Base-by-base conservation (phyloP, 2,888 invertebrate genomes). In the Acrobasis repandana region DNA sequence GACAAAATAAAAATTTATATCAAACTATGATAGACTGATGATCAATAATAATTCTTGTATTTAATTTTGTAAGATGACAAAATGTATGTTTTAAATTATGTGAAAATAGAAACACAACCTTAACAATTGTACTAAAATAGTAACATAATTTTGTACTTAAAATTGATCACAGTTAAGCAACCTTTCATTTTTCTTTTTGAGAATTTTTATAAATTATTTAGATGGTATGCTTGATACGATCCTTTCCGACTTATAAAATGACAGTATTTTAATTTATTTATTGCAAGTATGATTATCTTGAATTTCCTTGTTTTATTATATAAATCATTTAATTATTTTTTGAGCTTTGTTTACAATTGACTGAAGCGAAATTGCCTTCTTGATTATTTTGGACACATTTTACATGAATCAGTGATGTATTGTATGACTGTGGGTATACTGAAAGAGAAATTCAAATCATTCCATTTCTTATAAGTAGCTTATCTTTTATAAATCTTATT, bases 151-250 rank as follows among this genome's bases (percentile, higher is more conserved):
- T 85, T 90, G 90, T 92, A 91, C 90, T 91, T 90, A 90, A 83
- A 74, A 82, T 85, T 85, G 85, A 86, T 86, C 83, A 82, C 85
- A 84, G 81, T 79, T 69, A 74, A 69, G 70, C 67, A 66, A 62
- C 73, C 91, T 92, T 92, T 91, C 91, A 91, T 92, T 92, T 92
- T 92, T 91, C 91, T 92, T 91, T 88, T 88, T 82, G 82, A 86
- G 76, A 77, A 79, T 78, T 78, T 76, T 78, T 70, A 72, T 73
- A 73, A 76, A 75, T 72, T 77, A 74, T 80, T 74, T 75, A 79
- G 75, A 73, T 74, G 78, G 81, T 80, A 58, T 20, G 49, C 49
- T 46, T 14, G 48, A 58, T 9, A 34, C 28, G 15, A 51, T 59
- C 52, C 47, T 43, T 60, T 46, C 77, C 75, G 75, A 80, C 80